Evolutionary conservation across 2,888 invertebrate genomes (phyloP).

Genomic region (Tillus elongatus): DNA sequence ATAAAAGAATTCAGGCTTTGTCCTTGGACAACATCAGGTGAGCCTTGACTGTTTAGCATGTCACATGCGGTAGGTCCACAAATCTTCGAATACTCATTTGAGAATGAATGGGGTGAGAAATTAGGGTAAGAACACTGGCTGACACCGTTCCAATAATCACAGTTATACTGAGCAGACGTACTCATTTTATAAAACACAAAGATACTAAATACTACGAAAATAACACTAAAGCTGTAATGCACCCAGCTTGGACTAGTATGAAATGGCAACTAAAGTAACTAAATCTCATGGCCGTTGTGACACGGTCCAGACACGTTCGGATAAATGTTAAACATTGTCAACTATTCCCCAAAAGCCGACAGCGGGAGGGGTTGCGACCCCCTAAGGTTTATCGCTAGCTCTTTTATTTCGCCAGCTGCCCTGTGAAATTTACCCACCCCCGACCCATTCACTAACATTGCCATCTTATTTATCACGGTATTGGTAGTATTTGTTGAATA

Average conservation of each 20-base stretch:
- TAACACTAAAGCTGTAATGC: too few relatives aligned
- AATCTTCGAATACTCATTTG: neutral
- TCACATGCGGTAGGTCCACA: constrained; percentile 4
- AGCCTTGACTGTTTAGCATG: too few relatives aligned
- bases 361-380: constrained; percentile 41
- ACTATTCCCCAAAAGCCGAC: constrained; percentile 36
- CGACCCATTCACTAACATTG: constrained; percentile 28
- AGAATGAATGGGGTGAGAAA: neutral
- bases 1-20: neutral
- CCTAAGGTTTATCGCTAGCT: constrained; percentile 40
- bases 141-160: constrained; percentile 34
- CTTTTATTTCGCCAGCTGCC: constrained; percentile 44
- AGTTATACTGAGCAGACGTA: constrained; percentile 32
- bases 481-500: constrained; percentile 27
- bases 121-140: constrained; percentile 14
- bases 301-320: constrained; percentile 38
- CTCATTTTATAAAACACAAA: constrained; percentile 28
- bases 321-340: constrained; percentile 43
- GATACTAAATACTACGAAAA: neutral
- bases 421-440: constrained; percentile 40
- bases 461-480: constrained; percentile 40
- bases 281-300: constrained; percentile 31
- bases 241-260: constrained; percentile 7
- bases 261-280: constrained; percentile 30
- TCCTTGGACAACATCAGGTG: too few relatives aligned